phyloP scores from a whole-genome alignment of 2,113 vertebrate species.

The Ophthalmolycus amberensis region DNA sequence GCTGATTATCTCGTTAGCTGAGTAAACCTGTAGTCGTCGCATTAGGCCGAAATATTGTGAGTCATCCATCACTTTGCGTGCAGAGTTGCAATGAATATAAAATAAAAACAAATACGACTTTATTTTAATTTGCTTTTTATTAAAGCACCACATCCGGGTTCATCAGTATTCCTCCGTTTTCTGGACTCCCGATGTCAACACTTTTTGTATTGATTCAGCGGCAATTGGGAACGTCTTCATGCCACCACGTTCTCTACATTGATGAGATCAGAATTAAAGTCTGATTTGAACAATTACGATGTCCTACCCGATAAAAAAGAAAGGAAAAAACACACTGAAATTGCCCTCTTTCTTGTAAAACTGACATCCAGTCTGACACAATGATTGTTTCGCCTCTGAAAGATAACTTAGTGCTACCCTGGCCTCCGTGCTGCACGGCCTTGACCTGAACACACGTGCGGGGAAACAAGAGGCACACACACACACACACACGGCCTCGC shows the following conservation, averaged over 20 bases:
- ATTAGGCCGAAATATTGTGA: background rate
- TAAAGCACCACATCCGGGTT: background rate
- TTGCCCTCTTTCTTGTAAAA: background rate
- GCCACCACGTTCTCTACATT: background rate
- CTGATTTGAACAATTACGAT: background rate
- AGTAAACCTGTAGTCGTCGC: background rate
- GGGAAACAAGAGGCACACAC: slow-evolving; percentile 8
- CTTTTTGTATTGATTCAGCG: background rate
- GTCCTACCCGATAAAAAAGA: background rate
- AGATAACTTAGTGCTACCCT: background rate
- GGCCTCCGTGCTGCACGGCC: slow-evolving; percentile 22
- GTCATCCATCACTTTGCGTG: background rate
- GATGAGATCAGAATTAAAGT: background rate
- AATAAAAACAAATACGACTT: background rate
- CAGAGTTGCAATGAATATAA: background rate
- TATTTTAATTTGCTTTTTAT: background rate
- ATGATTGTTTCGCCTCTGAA: background rate
- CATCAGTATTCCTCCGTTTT: background rate
- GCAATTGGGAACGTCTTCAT: background rate
- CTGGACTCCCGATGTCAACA: background rate
- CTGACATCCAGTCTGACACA: slow-evolving; percentile 2
- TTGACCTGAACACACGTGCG: slow-evolving; percentile 36
- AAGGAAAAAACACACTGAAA: background rate
- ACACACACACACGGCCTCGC: background rate
- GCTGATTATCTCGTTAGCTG: background rate